Conservation (phyloP, 2,888 invertebrate genomes). For the Synanthedon andrenaeformis region DNA sequence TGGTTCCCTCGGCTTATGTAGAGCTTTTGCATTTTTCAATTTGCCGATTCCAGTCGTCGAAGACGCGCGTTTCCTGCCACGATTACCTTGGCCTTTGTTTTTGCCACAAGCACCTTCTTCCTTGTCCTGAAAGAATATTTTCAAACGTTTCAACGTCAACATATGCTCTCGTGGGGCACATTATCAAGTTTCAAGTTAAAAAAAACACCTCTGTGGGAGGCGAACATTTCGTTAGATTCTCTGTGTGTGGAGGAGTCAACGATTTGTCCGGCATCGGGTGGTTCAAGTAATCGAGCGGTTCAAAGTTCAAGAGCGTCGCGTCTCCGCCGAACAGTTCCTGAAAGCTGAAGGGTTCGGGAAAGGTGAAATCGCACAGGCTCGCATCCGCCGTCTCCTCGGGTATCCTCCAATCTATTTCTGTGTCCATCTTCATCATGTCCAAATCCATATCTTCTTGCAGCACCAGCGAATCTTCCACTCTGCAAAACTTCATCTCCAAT, state of each 20-base stretch:
- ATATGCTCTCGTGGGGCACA: too few relatives aligned
- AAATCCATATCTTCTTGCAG: slow-evolving; percentile 32
- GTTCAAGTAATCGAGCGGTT: slow-evolving; percentile 7
- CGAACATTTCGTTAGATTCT: slow-evolving; percentile 18
- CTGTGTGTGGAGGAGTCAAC: neutral
- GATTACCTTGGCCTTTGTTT: slow-evolving; percentile 30
- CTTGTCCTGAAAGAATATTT: too few relatives aligned
- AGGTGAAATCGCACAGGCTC: slow-evolving; percentile 45
- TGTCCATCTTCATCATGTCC: slow-evolving; percentile 37
- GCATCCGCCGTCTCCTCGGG: slow-evolving; percentile 24
- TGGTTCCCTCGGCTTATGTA: slow-evolving; percentile 28
- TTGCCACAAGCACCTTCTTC: slow-evolving; percentile 7
- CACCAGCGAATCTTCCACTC: slow-evolving; percentile 14
- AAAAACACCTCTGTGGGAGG: slow-evolving; percentile 11
- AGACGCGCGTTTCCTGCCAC: slow-evolving; percentile 47
- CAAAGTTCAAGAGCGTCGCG: slow-evolving; percentile 16
- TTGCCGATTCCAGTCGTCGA: slow-evolving; percentile 35
- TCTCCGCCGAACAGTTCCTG: slow-evolving; percentile 34
- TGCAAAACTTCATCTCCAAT: slow-evolving; percentile 35
- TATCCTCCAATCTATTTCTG: slow-evolving; percentile 37
- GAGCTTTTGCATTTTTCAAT: slow-evolving; percentile 19
- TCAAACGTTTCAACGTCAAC: too few relatives aligned
- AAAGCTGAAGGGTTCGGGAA: slow-evolving; percentile 40
- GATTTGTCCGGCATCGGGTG: slow-evolving; percentile 2
- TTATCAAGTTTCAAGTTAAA: slow-evolving; percentile 20